Evolutionary conservation across 1,140 invertebrate species (phyloP).

Genomic region (Wasmannia auropunctata): DNA sequence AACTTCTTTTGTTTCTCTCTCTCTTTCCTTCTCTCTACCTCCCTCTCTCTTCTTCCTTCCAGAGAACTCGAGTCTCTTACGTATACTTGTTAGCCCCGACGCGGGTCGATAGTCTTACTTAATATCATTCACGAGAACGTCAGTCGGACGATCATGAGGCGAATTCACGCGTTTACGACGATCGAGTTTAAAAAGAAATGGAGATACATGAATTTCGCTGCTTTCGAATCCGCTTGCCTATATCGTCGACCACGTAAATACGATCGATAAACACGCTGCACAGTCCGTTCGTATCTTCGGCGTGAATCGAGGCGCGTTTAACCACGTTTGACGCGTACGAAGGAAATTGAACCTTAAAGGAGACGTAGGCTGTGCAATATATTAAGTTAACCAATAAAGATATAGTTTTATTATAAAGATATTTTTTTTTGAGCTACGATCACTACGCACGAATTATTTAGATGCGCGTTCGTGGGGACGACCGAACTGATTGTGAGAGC

Average conservation of each 20-base stretch:
- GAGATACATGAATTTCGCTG: background rate
- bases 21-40: background rate
- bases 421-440: constrained; percentile 31
- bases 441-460: background rate
- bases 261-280: constrained; percentile 29
- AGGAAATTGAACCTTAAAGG: background rate
- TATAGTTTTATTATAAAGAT: constrained; percentile 25
- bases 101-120: background rate
- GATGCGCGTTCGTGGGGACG: background rate
- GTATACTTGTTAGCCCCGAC: background rate
- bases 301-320: background rate
- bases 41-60: background rate
- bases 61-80: background rate
- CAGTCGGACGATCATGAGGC: background rate
- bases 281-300: background rate
- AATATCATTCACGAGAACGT: background rate
- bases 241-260: background rate
- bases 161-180: background rate
- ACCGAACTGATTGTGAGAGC: background rate
- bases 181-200: background rate
- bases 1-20: constrained; percentile 18
- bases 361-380: background rate
- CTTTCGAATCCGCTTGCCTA: constrained; percentile 11
- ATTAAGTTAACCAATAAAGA: constrained; percentile 12
- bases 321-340: background rate